Evolutionary conservation across 2,888 invertebrate species (phyloP).

Genomic region (Lochmaea capreae): DNA sequence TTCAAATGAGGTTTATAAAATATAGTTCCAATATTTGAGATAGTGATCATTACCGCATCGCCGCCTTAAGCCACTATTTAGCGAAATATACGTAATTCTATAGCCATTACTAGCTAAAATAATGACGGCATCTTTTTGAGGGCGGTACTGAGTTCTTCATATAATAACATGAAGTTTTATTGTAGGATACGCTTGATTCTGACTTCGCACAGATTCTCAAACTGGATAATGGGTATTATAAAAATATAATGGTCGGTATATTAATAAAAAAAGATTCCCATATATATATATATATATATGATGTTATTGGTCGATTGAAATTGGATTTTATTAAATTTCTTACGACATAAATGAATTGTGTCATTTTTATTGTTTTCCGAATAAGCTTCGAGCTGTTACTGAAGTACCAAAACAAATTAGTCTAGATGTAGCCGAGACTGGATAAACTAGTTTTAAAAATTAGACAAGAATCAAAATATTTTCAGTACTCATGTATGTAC

Average conservation of each 20-base stretch:
- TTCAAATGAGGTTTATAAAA: slow-evolving; percentile 14
- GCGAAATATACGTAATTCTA: slow-evolving; percentile 55
- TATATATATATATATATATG: background rate
- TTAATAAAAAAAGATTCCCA: background rate
- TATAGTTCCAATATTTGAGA: slow-evolving; percentile 52
- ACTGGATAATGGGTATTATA: slow-evolving; percentile 26
- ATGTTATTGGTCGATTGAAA: background rate
- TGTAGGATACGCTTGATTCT: slow-evolving; percentile 50
- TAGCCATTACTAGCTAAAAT: slow-evolving; percentile 53
- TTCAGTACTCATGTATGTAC: too few species aligned
- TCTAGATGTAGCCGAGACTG: background rate
- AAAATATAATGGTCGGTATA: slow-evolving; percentile 23
- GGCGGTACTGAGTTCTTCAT: slow-evolving; percentile 46
- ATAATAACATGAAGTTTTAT: slow-evolving; percentile 47
- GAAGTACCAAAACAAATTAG: background rate
- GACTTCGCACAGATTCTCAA: slow-evolving; percentile 32
- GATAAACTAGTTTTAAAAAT: background rate
- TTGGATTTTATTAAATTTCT: background rate
- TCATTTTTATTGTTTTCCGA: background rate
- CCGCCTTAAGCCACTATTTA: slow-evolving; percentile 52
- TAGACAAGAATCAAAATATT: too few species aligned
- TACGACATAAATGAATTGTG: background rate
- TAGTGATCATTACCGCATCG: slow-evolving; percentile 46
- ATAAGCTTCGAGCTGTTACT: background rate
- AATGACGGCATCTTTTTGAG: slow-evolving; percentile 48